Percentiles rank a stretch among this genome's conserved stretches.
Evolutionary conservation across 2,888 invertebrate species (phyloP).

Genomic region (Metallyticus violacea): DNA sequence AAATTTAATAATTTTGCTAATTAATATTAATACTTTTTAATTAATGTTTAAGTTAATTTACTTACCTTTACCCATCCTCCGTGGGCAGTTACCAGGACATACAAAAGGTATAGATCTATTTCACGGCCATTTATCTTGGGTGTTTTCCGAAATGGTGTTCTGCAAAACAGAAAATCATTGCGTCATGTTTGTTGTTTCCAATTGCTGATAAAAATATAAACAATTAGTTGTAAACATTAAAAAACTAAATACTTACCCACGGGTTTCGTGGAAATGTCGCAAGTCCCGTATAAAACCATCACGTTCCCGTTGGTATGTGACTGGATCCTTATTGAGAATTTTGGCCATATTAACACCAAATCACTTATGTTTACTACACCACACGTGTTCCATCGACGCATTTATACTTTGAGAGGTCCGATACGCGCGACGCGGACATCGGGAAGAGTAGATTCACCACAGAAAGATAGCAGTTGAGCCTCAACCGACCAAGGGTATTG

Average conservation of each 20-base stretch:
- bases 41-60: conserved; percentile 19
- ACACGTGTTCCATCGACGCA: conserved; percentile 47
- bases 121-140: conserved; percentile 85
- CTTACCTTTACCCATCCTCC: conserved; percentile 94
- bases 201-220: conserved; percentile 21
- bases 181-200: not conserved
- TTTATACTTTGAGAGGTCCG: conserved; percentile 44
- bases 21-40: not conserved
- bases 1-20: too few relatives aligned
- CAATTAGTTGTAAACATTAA: not conserved
- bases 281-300: conserved; percentile 80
- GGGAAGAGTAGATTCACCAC: conserved; percentile 36
- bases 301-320: conserved; percentile 73
- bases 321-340: conserved; percentile 65
- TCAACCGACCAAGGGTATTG: conserved; percentile 44
- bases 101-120: conserved; percentile 88
- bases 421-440: conserved; percentile 37
- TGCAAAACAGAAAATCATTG: conserved; percentile 43
- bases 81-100: conserved; percentile 84
- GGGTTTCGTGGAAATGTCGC: conserved; percentile 84
- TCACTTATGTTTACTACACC: conserved; percentile 40
- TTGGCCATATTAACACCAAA: conserved; percentile 55
- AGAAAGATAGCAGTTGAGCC: conserved; percentile 43
- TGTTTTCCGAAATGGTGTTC: conserved; percentile 64
- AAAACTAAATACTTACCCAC: conserved; percentile 67